A percentile compares a stretch with the other conserved stretches of the same genome.
Evolutionary conservation across 2,888 invertebrate genomes (phyloP).

Genomic region (Sesamia inferens): DNA sequence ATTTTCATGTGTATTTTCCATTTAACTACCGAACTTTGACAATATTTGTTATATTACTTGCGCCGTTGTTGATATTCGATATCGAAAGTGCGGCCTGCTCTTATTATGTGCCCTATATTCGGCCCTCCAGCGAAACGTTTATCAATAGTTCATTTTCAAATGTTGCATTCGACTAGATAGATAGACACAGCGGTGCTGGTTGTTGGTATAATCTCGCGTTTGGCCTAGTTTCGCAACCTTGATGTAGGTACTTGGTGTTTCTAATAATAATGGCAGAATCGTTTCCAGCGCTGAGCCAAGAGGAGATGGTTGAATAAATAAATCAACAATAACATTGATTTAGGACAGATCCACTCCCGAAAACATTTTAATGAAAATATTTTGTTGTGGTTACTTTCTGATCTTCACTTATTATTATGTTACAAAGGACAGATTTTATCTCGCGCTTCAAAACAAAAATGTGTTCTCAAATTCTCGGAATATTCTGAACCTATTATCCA

Average conservation of each 20-base stretch:
- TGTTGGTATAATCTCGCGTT: conserved; percentile 75
- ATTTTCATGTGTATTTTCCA: neutral
- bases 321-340: conserved; percentile 49
- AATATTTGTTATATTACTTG: conserved; percentile 15
- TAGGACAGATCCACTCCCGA: conserved; percentile 26
- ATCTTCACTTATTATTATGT: conserved; percentile 26
- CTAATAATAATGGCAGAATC: conserved; percentile 82
- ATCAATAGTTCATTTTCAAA: conserved; percentile 53
- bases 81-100: conserved; percentile 41
- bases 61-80: conserved; percentile 8
- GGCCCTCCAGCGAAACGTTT: conserved; percentile 31
- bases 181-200: conserved; percentile 52
- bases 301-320: conserved; percentile 74
- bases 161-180: conserved; percentile 49
- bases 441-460: neutral
- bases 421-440: conserved; percentile 14
- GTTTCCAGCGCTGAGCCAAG: conserved; percentile 75
- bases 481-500: neutral
- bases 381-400: conserved; percentile 14
- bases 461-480: neutral
- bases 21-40: neutral
- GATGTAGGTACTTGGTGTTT: conserved; percentile 79
- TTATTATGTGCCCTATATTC: conserved; percentile 50
- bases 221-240: conserved; percentile 86
- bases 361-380: conserved; percentile 28